These are phyloP conservation scores for Seriola rivoliana DNA, from an alignment of 2,113 vertebrate genomes.

Conservation along the genomic window DNA sequence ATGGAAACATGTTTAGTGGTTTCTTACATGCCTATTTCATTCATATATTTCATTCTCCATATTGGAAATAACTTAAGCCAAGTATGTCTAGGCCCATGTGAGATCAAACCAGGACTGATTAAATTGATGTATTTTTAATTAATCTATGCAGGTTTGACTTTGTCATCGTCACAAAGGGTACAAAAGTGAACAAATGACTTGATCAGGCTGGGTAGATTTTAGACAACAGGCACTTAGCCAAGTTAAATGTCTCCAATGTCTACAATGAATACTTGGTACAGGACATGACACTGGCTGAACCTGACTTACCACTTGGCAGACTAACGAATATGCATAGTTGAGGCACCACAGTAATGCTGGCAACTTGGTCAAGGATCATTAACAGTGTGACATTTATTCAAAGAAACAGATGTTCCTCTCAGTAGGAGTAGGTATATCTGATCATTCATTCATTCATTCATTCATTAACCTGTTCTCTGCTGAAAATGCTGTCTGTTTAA, in stretches of 20 bases:
- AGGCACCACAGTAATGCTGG: neutral
- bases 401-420: neutral
- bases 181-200: neutral
- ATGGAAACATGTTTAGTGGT: neutral
- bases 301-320: conserved; percentile 22
- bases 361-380: neutral
- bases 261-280: neutral
- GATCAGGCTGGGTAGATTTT: neutral
- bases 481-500: neutral
- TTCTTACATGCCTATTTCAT: neutral
- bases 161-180: neutral
- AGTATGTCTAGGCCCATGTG: no score
- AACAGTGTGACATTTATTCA: neutral
- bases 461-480: neutral
- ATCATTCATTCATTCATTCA: neutral
- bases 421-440: neutral
- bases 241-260: neutral
- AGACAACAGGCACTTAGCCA: neutral
- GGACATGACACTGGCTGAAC: conserved; percentile 32
- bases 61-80: no score
- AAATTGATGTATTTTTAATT: neutral
- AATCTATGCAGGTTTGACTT: neutral
- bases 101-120: no score
- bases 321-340: neutral
- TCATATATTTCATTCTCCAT: no score